Conservation (phyloP, 2,888 invertebrate species). For the Cryptus viduatorius region DNA sequence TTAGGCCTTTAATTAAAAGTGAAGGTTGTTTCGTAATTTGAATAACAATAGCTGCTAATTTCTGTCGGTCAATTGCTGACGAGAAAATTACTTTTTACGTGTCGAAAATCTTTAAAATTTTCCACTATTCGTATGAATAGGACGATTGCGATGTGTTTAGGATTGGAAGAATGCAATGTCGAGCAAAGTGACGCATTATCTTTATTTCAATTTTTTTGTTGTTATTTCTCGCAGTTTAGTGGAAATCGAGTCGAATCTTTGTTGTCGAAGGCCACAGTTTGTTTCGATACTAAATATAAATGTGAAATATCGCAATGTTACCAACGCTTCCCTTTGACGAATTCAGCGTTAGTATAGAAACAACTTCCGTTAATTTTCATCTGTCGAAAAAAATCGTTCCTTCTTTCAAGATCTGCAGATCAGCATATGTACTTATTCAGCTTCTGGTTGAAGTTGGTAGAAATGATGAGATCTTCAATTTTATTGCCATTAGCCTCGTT, state of each 20-base stretch:
- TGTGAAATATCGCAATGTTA: too few relatives aligned
- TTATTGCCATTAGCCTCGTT: constrained; percentile 26
- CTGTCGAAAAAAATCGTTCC: background rate
- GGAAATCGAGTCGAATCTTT: too few relatives aligned
- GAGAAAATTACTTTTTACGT: background rate
- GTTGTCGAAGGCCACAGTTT: too few relatives aligned
- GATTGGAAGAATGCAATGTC: background rate
- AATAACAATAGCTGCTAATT: background rate
- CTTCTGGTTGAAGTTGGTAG: background rate
- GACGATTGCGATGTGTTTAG: background rate
- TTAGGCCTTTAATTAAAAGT: background rate
- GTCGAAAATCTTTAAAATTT: background rate
- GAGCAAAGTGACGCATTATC: background rate
- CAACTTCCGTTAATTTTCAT: too few relatives aligned
- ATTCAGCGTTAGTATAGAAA: too few relatives aligned
- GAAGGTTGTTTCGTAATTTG: background rate
- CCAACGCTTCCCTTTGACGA: too few relatives aligned
- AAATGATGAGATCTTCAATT: constrained; percentile 3
- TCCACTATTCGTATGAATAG: background rate
- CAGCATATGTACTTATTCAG: background rate
- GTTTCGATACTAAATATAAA: too few relatives aligned
- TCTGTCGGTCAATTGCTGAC: background rate
- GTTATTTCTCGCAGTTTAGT: background rate
- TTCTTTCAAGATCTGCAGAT: background rate
- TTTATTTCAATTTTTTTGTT: background rate